A percentile compares a stretch with the other conserved stretches of the same genome.
phyloP scores from a whole-genome alignment of 2,888 invertebrate species.

The Gymnoscelis rufifasciata region DNA sequence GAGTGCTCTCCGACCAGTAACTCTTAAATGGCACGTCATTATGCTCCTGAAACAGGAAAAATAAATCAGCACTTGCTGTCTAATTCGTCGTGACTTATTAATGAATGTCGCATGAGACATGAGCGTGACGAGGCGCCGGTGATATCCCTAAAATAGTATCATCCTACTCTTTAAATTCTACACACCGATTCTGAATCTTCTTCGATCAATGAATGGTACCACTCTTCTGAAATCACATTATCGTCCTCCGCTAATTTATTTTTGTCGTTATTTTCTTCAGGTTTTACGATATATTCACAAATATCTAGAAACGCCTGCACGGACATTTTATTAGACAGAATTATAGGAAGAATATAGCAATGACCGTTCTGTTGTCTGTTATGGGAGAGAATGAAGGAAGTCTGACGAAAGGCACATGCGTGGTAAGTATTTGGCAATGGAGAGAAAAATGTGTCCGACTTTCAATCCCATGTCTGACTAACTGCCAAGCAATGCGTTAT shows the following conservation, averaged over 20 bases:
- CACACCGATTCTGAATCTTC: slow-evolving; percentile 27
- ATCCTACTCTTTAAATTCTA: slow-evolving; percentile 8
- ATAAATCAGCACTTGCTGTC: slow-evolving; percentile 14
- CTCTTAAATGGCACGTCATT: slow-evolving; percentile 49
- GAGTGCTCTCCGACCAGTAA: slow-evolving; percentile 50
- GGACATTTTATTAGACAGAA: slow-evolving; percentile 17
- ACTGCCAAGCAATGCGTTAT: slow-evolving; percentile 38
- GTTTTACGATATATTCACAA: slow-evolving; percentile 20
- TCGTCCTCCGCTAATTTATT: slow-evolving; percentile 13
- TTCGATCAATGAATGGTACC: slow-evolving; percentile 22
- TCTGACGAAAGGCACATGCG: slow-evolving; percentile 19
- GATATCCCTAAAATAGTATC: background rate
- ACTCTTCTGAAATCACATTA: slow-evolving; percentile 13
- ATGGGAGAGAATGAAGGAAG: slow-evolving; percentile 44
- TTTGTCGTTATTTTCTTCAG: slow-evolving; percentile 21
- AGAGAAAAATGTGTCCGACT: slow-evolving; percentile 30
- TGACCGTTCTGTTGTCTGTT: slow-evolving; percentile 37
- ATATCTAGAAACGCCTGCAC: slow-evolving; percentile 25
- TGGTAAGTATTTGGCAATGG: slow-evolving; percentile 41
- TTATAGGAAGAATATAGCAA: slow-evolving; percentile 28
- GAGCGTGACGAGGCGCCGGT: slow-evolving; percentile 8
- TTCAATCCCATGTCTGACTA: slow-evolving; percentile 34
- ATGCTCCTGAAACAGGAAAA: slow-evolving; percentile 48
- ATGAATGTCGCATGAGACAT: slow-evolving; percentile 11
- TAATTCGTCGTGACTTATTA: slow-evolving; percentile 17